Base-by-base conservation (phyloP, 2,797 vertebrate genomes). In the Somateria mollissima region DNA sequence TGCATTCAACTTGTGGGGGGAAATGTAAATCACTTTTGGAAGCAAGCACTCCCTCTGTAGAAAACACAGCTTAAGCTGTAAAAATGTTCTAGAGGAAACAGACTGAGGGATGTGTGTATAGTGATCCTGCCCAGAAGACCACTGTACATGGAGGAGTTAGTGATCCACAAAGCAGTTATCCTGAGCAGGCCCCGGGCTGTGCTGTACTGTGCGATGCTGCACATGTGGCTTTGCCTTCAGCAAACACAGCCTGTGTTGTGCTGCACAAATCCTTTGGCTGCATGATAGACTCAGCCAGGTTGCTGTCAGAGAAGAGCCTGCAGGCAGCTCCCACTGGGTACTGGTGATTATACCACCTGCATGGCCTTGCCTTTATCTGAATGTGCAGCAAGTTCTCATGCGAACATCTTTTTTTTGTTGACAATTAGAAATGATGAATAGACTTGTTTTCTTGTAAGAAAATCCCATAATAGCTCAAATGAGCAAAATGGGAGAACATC, bases 261-360 rank as follows among this genome's bases (percentile, higher is more conserved):
- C 51, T 70, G 49, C 65, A 28, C 3, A 7, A 13, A 14, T 30
- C 43, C 36, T 15, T 34, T 34, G 67, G 43, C 37, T 72, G 53
- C 2, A 0, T 6, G 45, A 37, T 4, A 62, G 25, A 22, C 28
- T 36, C 41, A 58, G 41, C 32, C 45, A 36, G 25, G 4, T 17
- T 17, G 17, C 7, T 28, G 51, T 11, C n/a, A 75, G 79, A 69
- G 28, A 34, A 36, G 27, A 76, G 36, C 51, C 69, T 57, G 30
- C 34, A 54, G 57, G 65, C n/a, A 66, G 12, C 65, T 74, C 57
- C 53, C 81, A 77, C 37, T 1, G 4, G 0, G 7, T 10, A 30
- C 45, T 4, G 5, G 64, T 0, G 2, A 56, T 70, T 41, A 20
- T 0, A 0, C 21, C 73, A 74, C 69, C 70, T 78, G 62, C 0